phyloP scores from a whole-genome alignment of 2,888 invertebrate genomes.

The Melinaea menophilus region DNA sequence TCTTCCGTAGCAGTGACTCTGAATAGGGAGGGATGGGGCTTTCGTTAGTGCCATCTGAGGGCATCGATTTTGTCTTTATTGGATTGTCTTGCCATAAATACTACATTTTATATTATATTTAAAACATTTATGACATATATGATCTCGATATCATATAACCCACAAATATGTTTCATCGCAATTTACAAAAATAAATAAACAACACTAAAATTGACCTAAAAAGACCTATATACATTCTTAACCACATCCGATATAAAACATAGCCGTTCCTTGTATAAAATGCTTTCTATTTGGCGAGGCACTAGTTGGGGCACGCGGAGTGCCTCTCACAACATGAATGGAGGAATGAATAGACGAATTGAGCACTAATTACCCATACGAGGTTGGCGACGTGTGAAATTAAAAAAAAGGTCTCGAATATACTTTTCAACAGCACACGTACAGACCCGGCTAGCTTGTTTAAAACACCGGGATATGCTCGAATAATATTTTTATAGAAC shows the following conservation, averaged over 20 bases:
- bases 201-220: background rate
- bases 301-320: slow-evolving; percentile 40
- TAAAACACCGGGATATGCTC: slow-evolving; percentile 4
- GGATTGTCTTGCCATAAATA: slow-evolving; percentile 33
- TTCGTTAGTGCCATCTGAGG: slow-evolving; percentile 28
- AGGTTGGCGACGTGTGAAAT: slow-evolving; percentile 67
- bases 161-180: no score
- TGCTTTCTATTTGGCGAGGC: slow-evolving; percentile 22
- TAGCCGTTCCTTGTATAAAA: slow-evolving; percentile 12
- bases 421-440: slow-evolving; percentile 28
- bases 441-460: background rate
- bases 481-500: background rate
- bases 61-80: slow-evolving; percentile 29
- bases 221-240: slow-evolving; percentile 11
- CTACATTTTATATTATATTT: no score
- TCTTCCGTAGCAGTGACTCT: slow-evolving; percentile 53
- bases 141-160: no score
- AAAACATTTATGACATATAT: no score
- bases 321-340: slow-evolving; percentile 57
- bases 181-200: no score
- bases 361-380: slow-evolving; percentile 75
- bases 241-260: slow-evolving; percentile 14
- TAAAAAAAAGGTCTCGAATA: slow-evolving; percentile 59
- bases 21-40: slow-evolving; percentile 44
- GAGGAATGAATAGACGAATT: slow-evolving; percentile 67